Evolutionary conservation across 2,113 vertebrate genomes (phyloP).

Genomic region (Salvelinus namaycush): DNA sequence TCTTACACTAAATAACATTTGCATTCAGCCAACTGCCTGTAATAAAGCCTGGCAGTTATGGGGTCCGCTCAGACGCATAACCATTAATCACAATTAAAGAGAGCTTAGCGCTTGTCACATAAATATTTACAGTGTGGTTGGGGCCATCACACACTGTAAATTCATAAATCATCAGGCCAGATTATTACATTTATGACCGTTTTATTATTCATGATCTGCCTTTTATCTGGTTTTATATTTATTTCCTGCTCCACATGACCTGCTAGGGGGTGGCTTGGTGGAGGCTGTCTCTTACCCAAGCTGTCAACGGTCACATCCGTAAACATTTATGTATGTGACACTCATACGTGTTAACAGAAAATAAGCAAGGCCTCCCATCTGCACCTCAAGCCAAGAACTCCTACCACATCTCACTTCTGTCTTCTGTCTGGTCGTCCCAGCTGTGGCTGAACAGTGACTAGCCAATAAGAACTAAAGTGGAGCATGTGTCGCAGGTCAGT

Average conservation of each 20-base stretch:
- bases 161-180: constrained; percentile 78
- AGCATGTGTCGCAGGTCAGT: constrained; percentile 64
- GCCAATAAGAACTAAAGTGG: constrained; percentile 61
- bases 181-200: constrained; percentile 71
- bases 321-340: constrained; percentile 20
- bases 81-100: constrained; percentile 79
- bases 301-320: not conserved
- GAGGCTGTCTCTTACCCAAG: not conserved
- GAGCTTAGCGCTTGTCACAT: constrained; percentile 61
- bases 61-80: constrained; percentile 55
- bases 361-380: too few species aligned
- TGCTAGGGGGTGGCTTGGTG: constrained; percentile 38
- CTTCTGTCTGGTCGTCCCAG: not conserved
- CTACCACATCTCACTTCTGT: too few species aligned
- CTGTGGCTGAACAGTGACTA: constrained; percentile 14
- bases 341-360: too few species aligned
- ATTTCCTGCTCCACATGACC: constrained; percentile 65
- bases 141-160: constrained; percentile 68
- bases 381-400: too few species aligned
- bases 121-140: constrained; percentile 64
- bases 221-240: constrained; percentile 78
- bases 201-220: constrained; percentile 83
- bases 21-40: constrained; percentile 29
- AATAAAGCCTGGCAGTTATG: constrained; percentile 59
- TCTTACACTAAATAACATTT: not conserved